Evolutionary conservation across 2,113 vertebrate genomes (phyloP).

Genomic region (Ammodytes marinus): DNA sequence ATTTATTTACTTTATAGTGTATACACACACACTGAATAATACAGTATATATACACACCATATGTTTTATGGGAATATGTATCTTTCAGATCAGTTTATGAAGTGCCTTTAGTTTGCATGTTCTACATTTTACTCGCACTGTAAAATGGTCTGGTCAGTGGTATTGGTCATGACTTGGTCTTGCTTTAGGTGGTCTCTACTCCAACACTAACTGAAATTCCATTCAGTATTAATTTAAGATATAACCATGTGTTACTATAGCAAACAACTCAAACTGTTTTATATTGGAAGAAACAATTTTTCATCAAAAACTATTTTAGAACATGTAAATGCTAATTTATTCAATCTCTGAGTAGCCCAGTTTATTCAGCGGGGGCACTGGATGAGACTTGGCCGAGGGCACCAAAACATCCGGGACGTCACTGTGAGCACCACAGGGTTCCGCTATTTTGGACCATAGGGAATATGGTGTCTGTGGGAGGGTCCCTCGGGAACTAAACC

Average conservation of each 20-base stretch:
- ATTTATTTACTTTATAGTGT: too few species aligned
- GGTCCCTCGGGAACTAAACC: conserved; percentile 1
- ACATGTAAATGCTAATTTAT: background rate
- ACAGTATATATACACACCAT: too few species aligned
- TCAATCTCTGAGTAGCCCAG: background rate
- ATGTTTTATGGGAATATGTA: too few species aligned
- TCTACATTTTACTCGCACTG: too few species aligned
- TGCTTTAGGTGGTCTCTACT: too few species aligned
- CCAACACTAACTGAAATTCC: background rate
- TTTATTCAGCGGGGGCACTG: background rate
- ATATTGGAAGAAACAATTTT: background rate
- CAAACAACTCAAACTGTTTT: background rate
- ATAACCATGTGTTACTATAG: background rate
- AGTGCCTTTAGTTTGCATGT: too few species aligned
- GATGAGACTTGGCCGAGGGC: background rate
- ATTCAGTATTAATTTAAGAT: background rate
- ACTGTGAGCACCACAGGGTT: background rate
- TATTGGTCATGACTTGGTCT: too few species aligned
- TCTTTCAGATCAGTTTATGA: too few species aligned
- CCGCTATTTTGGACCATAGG: background rate
- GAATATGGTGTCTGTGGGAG: background rate
- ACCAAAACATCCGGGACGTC: background rate
- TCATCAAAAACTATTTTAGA: background rate
- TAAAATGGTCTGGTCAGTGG: too few species aligned
- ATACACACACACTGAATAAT: too few species aligned